Evolutionary conservation across 2,113 vertebrate genomes (phyloP).

Genomic region (Heliornis fulica): DNA sequence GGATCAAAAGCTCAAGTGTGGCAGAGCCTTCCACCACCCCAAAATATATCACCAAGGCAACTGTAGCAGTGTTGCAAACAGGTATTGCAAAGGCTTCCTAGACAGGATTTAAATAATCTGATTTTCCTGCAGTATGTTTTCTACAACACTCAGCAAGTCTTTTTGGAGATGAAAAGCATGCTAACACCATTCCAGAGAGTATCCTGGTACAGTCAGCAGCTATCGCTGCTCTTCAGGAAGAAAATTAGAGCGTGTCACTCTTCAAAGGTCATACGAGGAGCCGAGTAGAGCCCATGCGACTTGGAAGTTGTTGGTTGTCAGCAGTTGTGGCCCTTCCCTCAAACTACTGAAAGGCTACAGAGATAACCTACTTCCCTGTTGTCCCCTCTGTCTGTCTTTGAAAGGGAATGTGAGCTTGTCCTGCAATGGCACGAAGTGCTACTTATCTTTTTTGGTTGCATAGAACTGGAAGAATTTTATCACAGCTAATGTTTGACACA

Average conservation of each 20-base stretch:
- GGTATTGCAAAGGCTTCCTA: slow-evolving; percentile 11
- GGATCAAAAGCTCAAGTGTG: slow-evolving; percentile 45
- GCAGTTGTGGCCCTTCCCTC: not conserved
- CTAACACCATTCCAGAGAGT: not conserved
- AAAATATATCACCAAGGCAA: slow-evolving; percentile 46
- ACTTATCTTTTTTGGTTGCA: not conserved
- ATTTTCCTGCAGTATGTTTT: slow-evolving; percentile 9
- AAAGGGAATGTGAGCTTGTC: not conserved
- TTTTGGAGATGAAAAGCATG: slow-evolving; percentile 6
- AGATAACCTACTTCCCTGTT: not conserved
- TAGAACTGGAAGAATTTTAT: not conserved
- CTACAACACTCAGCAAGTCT: slow-evolving; percentile 37
- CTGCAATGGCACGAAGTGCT: not conserved
- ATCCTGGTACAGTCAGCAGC: not conserved
- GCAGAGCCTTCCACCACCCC: slow-evolving; percentile 10
- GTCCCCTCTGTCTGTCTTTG: not conserved
- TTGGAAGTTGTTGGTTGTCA: not conserved
- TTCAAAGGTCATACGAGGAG: not conserved
- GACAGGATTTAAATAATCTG: not conserved
- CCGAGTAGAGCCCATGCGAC: rapidly evolving
- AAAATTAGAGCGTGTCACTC: not conserved
- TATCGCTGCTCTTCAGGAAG: slow-evolving; percentile 19
- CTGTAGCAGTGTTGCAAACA: not conserved
- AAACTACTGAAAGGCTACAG: not conserved
- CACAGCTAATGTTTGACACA: not conserved